Base-by-base conservation (phyloP, 2,888 invertebrate genomes). In the Operophtera brumata region DNA sequence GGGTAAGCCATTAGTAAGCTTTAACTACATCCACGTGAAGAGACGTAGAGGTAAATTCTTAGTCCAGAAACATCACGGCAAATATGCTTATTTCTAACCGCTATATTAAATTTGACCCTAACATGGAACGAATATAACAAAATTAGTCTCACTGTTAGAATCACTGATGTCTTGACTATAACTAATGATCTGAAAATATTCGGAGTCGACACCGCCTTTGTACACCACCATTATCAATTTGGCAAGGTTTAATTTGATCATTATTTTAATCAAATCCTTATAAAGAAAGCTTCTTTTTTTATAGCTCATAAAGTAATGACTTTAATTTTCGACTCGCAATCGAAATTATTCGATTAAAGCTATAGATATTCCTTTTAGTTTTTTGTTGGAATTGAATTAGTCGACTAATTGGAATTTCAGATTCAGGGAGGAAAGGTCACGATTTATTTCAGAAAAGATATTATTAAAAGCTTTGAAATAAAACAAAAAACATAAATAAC, bases 151-250 rank as follows among this genome's bases (percentile, higher is more conserved):
- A 79, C 86, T 67, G 72, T 74, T 68, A 77, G 84, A 79, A 46
- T n/a, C 39, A 46, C 13, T 44, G 45, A 55, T 58, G 61, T 61
- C 57, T 58, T 59, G 65, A 55, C 63, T 69, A 69, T 87, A 80
- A 89, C 78, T 85, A 87, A 86, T 88, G 87, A 86, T 82, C 75
- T 69, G 43, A 76, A 78, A 81, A 82, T 77, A 77, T 77, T 77
- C 74, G 66, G 71, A 74, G 73, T 73, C 66, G 64, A 70, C 64
- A 69, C 65, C 66, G 70, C 66, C 75, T 78, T 78, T 78, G 79
- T 85, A 80, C 76, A 81, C 78, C 73, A 80, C 75, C 70, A 89
- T 89, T 88, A 89, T 84, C 85, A 82, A 90, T 89, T 89, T 88
- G 82, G 87, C 89, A 88, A 86, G 89, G 78, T 77, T 77, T 79